phyloP scores from a whole-genome alignment of 2,888 invertebrate species.

The Artemia sinica region DNA sequence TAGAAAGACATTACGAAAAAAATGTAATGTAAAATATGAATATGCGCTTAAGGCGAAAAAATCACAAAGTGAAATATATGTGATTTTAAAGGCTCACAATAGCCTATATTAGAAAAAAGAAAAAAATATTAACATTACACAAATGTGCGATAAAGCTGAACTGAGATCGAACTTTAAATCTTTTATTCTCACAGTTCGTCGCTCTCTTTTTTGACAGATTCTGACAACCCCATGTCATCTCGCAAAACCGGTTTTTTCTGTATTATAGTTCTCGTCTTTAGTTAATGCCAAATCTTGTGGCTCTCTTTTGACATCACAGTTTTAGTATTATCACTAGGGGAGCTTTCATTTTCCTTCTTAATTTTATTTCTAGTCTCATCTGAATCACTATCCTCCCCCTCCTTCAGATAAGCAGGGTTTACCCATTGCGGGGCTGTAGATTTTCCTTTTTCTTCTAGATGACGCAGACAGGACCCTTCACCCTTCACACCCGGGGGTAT shows the following conservation, averaged over 20 bases:
- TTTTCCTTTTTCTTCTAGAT: slow-evolving; percentile 52
- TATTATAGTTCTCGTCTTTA: slow-evolving; percentile 10
- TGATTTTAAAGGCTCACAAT: slow-evolving; percentile 13
- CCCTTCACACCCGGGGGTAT: not conserved
- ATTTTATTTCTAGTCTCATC: not conserved
- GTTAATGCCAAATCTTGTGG: slow-evolving; percentile 8
- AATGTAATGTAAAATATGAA: not conserved
- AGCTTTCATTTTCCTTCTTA: not conserved
- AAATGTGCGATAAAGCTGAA: not conserved
- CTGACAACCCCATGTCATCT: not conserved
- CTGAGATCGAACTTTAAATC: not conserved
- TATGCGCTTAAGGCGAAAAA: slow-evolving; percentile 14
- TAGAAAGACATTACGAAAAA: slow-evolving; percentile 4
- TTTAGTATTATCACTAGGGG: not conserved
- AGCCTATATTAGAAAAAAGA: not conserved
- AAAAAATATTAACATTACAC: not conserved
- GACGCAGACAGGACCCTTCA: slow-evolving; percentile 32
- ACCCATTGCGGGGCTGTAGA: slow-evolving; percentile 95
- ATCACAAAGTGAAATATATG: slow-evolving; percentile 10
- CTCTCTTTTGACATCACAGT: slow-evolving; percentile 3
- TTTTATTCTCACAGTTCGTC: not conserved
- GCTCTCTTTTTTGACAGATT: not conserved
- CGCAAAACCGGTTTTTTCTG: not conserved
- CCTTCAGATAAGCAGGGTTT: slow-evolving; percentile 71
- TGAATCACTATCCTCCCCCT: slow-evolving; percentile 19